Evolutionary conservation across 2,797 vertebrate species (phyloP).

Genomic region (Nothura maculosa): DNA sequence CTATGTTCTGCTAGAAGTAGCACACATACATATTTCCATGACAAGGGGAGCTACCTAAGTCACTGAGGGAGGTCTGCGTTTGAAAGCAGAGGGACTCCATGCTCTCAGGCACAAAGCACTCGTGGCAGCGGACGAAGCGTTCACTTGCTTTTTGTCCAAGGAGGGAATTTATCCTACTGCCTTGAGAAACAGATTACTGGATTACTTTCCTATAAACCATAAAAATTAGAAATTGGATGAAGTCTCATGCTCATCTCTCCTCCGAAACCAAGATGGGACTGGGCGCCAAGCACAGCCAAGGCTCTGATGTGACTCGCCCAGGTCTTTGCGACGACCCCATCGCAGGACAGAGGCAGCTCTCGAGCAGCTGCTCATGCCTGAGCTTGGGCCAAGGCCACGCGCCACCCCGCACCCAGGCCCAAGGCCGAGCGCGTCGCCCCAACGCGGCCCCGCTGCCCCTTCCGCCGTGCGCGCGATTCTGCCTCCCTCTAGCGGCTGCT

Average conservation of each 20-base stretch:
- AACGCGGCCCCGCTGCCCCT: not conserved
- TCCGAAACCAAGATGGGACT: not conserved
- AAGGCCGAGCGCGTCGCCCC: not conserved
- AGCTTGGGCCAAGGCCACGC: not conserved
- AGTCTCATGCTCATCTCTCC: not conserved
- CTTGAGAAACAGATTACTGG: not conserved
- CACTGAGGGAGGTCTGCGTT: not conserved
- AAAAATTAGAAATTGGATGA: not conserved
- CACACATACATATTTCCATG: not conserved
- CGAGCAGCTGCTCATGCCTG: fast-evolving
- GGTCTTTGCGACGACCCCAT: not conserved
- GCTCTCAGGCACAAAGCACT: not conserved
- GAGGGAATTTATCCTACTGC: not conserved
- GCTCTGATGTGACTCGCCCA: not conserved
- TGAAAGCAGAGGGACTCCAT: not conserved
- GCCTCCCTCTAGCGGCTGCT: fast-evolving
- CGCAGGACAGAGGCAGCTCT: not conserved
- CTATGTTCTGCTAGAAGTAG: not conserved
- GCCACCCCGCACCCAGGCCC: not conserved
- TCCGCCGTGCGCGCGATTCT: not conserved
- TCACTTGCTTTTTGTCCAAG: not conserved
- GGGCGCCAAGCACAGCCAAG: not conserved
- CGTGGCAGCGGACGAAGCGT: not conserved
- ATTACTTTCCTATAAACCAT: not conserved
- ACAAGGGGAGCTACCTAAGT: not conserved